Evolutionary conservation across 37 sponge, comb jelly and placozoan species (phyloP), one percentile per base, ranked within the genome.

Genomic region (Eunapius fragilis): DNA sequence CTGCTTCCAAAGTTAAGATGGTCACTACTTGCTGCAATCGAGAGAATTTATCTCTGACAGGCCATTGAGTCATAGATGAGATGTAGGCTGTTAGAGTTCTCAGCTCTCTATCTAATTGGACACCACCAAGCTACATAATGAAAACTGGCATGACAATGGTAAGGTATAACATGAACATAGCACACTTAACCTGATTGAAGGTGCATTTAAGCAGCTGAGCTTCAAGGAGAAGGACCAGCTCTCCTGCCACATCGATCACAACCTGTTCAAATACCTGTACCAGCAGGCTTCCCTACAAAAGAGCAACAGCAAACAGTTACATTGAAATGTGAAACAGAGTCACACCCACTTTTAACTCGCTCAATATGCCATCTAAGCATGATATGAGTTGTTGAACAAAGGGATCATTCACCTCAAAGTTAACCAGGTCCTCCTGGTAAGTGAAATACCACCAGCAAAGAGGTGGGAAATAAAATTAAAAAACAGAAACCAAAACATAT

Each of bases 181-280:
- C n/a, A n/a, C n/a, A n/a, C n/a, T n/a, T n/a, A n/a, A n/a, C 94
- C 94, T 94, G 94, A 70, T 94, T 94, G 80, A 94, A 94, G n/a
- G 70, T 19, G 32, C 80, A 90, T 67, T 74, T 81, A 35, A 84
- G 19, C n/a, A 90, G 38, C 67, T 90, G 85, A 31, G 87, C 68
- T 48, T 90, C 91, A 28, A 94, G 25, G 2, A 76, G 67, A 11
- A 37, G 26, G 14, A 82, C 82, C 23, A 91, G 31, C 2, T 85
- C 84, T 26, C 28, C 35, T 12, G 74, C 68, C 31, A 87, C n/a
- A 25, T 84, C 69, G 10, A 71, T 26, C 13, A 83, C 36, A 19
- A 84, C 68, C 78, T 80, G 84, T 19, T 87, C 80, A 71, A 80
- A 91, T 32, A 91, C 69, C 4, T 38, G 68, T 14, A 68, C 76